Conservation (phyloP, 2,113 vertebrate genomes). For the Hydrochoerus hydrochaeris region DNA sequence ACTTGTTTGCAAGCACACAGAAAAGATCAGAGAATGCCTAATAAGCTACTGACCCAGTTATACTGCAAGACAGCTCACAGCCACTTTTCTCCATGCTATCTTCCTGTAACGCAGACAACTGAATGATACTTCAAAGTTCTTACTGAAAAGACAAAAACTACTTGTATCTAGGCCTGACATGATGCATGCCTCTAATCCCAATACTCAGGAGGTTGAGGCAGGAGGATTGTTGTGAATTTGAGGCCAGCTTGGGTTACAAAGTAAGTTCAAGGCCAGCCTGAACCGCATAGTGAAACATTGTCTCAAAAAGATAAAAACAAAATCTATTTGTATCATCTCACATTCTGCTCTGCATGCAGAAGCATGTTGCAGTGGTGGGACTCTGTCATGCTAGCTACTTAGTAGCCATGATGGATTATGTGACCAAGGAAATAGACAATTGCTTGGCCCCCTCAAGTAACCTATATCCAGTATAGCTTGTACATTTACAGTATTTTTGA, state of each 20-base stretch:
- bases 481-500: slow-evolving; percentile 34
- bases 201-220: neutral
- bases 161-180: neutral
- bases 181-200: neutral
- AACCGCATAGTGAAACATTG: neutral
- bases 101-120: neutral
- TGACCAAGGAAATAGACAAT: neutral
- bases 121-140: neutral
- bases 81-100: neutral
- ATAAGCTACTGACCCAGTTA: neutral
- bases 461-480: neutral
- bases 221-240: neutral
- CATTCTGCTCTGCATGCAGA: neutral
- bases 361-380: neutral
- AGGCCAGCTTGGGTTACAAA: neutral
- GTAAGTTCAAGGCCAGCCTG: neutral
- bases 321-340: neutral
- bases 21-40: neutral
- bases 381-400: neutral
- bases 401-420: neutral
- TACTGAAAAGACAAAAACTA: neutral
- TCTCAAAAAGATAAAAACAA: neutral
- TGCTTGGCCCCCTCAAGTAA: neutral
- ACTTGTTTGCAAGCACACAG: neutral
- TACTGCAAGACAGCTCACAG: neutral